Evolutionary conservation across 2,113 vertebrate genomes (phyloP), one percentile per base, ranked within the genome.

Genomic region (Tragelaphus strepsiceros): DNA sequence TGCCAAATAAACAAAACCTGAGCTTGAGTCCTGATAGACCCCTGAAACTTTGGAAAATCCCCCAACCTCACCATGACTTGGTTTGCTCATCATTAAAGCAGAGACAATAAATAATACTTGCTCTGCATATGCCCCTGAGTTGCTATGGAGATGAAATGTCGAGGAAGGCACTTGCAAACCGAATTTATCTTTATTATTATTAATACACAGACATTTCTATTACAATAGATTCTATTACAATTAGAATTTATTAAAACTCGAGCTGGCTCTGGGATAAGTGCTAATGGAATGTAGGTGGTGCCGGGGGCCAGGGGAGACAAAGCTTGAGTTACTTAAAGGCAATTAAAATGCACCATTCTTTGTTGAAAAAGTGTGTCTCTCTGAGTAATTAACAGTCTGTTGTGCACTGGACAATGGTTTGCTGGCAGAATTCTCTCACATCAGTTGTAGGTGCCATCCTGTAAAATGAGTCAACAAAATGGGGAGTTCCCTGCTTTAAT

Each of bases 171-270:
- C 43, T 61, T 85, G 71, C 28, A 51, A 87, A 62, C 64, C 59
- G 64, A 78, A 90, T 88, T 95, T 86, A 83, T 96, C 89, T 92
- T 90, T 85, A 95, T 97, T 93, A 87, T 94, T 93, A 96, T 95
- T 97, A 96, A 96, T 83, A 90, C 58, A 92, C 93, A 96, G 91
- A 77, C 8, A 7, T 97, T 94, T 35, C 97, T 96, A 90, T 74
- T 83, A 92, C 43, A 43, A 43, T 43, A 43, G 43, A 43, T 43
- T 43, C 43, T 43, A 6, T 43, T 43, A 43, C 43, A 43, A 43
- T 43, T 43, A 43, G 56, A 96, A 71, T 59, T 97, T 96, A 87
- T 96, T 91, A 97, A 74, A 90, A 90, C 87, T 62, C 78, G 5
- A 58, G 59, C 26, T 8, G n/a, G 59, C 43, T 19, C 51, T 22